These are phyloP conservation scores for Steinernema carpocapsae DNA, from an alignment of 2,888 invertebrate genomes.

Conservation along the genomic window DNA sequence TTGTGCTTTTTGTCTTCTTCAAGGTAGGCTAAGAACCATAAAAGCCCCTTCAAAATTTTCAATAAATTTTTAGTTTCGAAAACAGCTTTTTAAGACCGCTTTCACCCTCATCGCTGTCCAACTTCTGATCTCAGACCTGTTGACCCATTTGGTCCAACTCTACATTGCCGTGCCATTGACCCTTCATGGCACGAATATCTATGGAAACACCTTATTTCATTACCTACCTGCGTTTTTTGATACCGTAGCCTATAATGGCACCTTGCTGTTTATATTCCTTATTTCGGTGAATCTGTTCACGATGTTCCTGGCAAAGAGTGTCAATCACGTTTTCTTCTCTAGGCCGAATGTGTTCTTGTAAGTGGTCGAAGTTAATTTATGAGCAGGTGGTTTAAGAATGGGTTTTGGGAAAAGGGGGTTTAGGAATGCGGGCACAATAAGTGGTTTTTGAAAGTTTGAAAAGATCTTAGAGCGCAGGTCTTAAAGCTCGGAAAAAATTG, in stretches of 20 bases:
- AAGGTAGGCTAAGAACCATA: too few relatives aligned
- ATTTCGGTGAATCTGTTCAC: constrained; percentile 12
- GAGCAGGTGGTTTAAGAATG: too few relatives aligned
- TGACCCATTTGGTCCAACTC: constrained; percentile 19
- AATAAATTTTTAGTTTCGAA: neutral
- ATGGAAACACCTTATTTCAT: neutral
- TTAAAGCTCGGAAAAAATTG: too few relatives aligned
- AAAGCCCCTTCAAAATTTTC: too few relatives aligned
- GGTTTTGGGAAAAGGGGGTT: too few relatives aligned
- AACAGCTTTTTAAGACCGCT: constrained; percentile 7
- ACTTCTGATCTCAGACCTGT: neutral
- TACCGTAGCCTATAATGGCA: constrained; percentile 2
- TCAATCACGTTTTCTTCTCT: neutral
- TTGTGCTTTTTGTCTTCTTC: neutral
- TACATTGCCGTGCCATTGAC: constrained; percentile 18
- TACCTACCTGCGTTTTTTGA: constrained; percentile 23
- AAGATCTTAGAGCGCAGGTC: too few relatives aligned
- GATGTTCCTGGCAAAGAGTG: neutral
- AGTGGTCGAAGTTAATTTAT: too few relatives aligned
- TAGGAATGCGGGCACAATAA: too few relatives aligned
- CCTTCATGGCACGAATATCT: neutral
- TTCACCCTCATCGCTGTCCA: constrained; percentile 4
- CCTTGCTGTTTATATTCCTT: constrained; percentile 3
- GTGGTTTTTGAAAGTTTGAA: too few relatives aligned
- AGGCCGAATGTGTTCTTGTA: neutral